These are phyloP conservation scores for Drosophila flavopinicola DNA, from an alignment of 2,888 invertebrate species.

Conservation along the genomic window DNA sequence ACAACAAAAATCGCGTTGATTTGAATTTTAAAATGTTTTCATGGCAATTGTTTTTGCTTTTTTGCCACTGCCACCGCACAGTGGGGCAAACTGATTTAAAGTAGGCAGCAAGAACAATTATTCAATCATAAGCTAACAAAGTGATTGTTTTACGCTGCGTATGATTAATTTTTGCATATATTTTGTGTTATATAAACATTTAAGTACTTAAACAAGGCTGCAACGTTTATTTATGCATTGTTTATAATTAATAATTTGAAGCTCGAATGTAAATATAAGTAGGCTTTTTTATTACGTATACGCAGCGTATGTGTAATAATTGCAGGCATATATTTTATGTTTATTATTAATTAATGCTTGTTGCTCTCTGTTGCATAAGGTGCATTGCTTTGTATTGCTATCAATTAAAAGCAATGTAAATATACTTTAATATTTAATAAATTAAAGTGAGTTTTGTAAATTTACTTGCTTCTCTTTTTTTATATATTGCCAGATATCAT, in stretches of 20 bases:
- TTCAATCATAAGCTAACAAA: neutral
- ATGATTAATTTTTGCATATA: slow-evolving; percentile 14
- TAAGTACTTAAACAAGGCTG: no score
- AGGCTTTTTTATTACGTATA: neutral
- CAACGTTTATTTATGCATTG: neutral
- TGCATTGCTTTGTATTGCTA: no score
- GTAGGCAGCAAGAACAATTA: neutral
- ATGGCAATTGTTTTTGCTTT: slow-evolving; percentile 66
- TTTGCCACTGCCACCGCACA: slow-evolving; percentile 38
- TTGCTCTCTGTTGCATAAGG: no score
- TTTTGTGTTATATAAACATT: neutral
- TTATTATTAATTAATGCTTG: no score
- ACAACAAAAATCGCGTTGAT: slow-evolving; percentile 77
- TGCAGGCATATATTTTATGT: neutral
- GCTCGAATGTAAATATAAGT: neutral
- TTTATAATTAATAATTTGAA: neutral
- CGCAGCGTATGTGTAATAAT: slow-evolving; percentile 5
- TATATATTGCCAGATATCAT: no score
- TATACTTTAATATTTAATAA: no score
- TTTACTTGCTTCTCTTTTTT: no score
- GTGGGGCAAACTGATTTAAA: slow-evolving; percentile 21
- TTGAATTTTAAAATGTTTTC: slow-evolving; percentile 78
- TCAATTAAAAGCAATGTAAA: no score
- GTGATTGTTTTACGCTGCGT: slow-evolving; percentile 14
- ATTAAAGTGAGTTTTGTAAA: no score